phyloP scores from a whole-genome alignment of 2,888 invertebrate species.

The Atrina japonica region DNA sequence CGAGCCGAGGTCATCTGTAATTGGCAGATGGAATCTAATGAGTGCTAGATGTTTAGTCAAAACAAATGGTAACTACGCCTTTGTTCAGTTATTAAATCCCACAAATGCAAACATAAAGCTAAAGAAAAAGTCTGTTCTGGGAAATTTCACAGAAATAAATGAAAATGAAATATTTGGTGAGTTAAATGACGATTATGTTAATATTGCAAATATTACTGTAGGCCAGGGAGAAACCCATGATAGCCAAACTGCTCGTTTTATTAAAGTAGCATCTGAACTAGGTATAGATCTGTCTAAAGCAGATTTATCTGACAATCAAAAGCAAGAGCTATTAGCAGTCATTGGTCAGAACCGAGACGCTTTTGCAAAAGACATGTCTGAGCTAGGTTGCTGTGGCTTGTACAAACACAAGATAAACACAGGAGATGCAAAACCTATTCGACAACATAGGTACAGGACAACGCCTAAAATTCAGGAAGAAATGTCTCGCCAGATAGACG shows the following conservation, averaged over 20 bases:
- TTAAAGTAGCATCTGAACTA: neutral
- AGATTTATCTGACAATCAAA: constrained; percentile 2
- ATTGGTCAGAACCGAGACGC: constrained; percentile 5
- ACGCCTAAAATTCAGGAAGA: constrained; percentile 7
- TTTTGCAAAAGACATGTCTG: constrained; percentile 1
- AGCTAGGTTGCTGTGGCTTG: constrained; percentile 1
- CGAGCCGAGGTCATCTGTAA: neutral
- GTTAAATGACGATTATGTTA: neutral
- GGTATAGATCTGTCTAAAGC: neutral
- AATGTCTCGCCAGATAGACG: neutral
- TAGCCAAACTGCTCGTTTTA: too few relatives aligned
- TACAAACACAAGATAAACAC: constrained; percentile 4
- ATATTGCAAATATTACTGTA: neutral
- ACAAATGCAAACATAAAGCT: neutral
- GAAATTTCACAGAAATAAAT: neutral
- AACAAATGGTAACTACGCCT: neutral
- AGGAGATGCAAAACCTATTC: neutral
- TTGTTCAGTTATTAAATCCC: neutral
- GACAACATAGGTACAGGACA: constrained; percentile 5
- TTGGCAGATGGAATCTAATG: constrained; percentile 6
- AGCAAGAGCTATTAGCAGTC: neutral
- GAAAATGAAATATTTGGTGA: neutral
- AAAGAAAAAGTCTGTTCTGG: neutral
- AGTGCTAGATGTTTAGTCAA: neutral
- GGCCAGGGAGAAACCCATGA: neutral